phyloP scores from a whole-genome alignment of 2,888 invertebrate species.

The Bembecia ichneumoniformis region DNA sequence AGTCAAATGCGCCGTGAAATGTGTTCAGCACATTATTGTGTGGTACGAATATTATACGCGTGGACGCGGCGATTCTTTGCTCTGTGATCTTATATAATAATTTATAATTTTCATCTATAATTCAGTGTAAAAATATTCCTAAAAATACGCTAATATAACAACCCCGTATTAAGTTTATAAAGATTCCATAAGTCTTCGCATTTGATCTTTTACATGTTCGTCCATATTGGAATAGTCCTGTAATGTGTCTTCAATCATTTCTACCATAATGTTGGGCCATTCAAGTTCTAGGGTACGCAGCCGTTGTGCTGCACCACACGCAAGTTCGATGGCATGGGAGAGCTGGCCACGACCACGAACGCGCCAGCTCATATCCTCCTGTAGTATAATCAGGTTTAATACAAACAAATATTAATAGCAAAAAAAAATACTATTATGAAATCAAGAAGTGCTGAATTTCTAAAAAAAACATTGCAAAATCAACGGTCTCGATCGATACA shows the following conservation, averaged over 20 bases:
- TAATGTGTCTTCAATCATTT: constrained; percentile 83
- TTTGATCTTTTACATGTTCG: constrained; percentile 80
- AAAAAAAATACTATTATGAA: constrained; percentile 1
- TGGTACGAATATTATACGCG: too few species aligned
- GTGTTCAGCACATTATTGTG: too few species aligned
- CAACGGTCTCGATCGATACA: too few species aligned
- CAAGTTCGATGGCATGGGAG: constrained; percentile 78
- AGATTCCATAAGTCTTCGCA: constrained; percentile 65
- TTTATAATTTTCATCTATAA: too few species aligned
- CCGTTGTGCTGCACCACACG: constrained; percentile 83
- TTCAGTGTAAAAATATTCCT: too few species aligned
- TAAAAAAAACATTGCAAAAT: constrained; percentile 7
- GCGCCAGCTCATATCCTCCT: constrained; percentile 81
- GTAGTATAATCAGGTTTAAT: constrained; percentile 15
- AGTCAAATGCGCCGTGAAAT: too few species aligned
- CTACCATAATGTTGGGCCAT: constrained; percentile 84
- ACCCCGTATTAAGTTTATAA: constrained; percentile 17
- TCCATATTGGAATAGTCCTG: constrained; percentile 87
- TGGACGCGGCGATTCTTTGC: too few species aligned
- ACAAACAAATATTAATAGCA: constrained; percentile 1
- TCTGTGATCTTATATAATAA: too few species aligned
- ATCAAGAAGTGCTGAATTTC: background rate
- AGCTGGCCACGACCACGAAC: constrained; percentile 82
- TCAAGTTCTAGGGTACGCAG: constrained; percentile 80
- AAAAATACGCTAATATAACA: too few species aligned